Percentiles rank a stretch among this genome's conserved stretches.
These are phyloP conservation scores for Plestiodon gilberti DNA, from an alignment of 2,113 vertebrate species.

Conservation along the genomic window DNA sequence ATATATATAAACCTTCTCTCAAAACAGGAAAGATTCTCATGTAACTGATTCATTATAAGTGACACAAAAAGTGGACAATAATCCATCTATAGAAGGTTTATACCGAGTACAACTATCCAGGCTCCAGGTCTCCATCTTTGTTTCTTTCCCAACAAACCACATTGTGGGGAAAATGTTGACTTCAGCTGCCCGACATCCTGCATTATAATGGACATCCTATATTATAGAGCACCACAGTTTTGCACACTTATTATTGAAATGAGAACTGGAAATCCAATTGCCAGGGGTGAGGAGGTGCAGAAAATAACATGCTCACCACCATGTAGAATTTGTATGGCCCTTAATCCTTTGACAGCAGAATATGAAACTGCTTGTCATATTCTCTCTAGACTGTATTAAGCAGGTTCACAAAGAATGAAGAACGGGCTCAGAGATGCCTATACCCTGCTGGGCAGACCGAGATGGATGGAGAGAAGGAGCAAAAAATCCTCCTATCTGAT, in stretches of 20 bases:
- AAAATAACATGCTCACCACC: not conserved
- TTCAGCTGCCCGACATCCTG: not conserved
- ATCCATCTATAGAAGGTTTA: not conserved
- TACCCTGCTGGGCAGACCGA: not conserved
- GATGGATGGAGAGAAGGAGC: not conserved
- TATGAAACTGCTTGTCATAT: constrained; percentile 6
- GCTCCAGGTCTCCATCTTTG: not conserved
- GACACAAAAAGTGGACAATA: not conserved
- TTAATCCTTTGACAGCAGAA: not conserved
- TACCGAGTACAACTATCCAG: not conserved
- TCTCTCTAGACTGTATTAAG: not conserved
- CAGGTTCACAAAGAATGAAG: not conserved
- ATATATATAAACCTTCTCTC: not conserved
- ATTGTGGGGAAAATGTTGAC: not conserved
- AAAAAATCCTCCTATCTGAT: not conserved
- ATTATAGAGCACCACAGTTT: not conserved
- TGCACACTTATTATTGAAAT: not conserved
- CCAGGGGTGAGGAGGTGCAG: not conserved
- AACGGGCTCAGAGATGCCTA: not conserved
- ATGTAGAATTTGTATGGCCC: not conserved
- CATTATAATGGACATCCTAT: not conserved
- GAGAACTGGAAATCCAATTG: not conserved
- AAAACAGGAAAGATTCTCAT: not conserved
- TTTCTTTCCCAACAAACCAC: not conserved
- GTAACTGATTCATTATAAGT: not conserved